phyloP scores from a whole-genome alignment of 2,888 invertebrate genomes.

The Furcula furcula region DNA sequence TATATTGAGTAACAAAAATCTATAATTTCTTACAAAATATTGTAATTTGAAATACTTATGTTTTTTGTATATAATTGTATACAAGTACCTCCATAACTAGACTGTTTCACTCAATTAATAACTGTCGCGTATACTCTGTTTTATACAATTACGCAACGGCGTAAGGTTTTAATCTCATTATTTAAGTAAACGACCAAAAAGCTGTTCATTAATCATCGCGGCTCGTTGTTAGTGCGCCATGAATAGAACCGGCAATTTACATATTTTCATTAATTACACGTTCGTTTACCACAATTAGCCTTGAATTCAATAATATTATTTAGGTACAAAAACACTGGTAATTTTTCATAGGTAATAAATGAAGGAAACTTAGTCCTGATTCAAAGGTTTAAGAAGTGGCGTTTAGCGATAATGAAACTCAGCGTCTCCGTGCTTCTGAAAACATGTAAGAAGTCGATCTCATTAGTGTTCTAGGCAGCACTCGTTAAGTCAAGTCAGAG shows the following conservation, averaged over 20 bases:
- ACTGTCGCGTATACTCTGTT: constrained; percentile 7
- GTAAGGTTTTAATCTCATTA: constrained; percentile 39
- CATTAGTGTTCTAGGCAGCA: too few relatives aligned
- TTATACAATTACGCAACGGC: constrained; percentile 3
- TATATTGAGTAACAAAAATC: too few relatives aligned
- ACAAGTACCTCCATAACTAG: too few relatives aligned
- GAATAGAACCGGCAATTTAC: constrained; percentile 54
- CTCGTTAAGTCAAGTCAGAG: too few relatives aligned
- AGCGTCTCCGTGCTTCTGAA: too few relatives aligned
- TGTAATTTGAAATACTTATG: too few relatives aligned
- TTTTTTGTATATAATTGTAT: too few relatives aligned
- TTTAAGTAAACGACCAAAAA: constrained; percentile 62
- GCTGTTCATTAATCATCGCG: constrained; percentile 66
- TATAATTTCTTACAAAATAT: too few relatives aligned
- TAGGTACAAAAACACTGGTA: constrained; percentile 9
- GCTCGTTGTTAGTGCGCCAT: constrained; percentile 45
- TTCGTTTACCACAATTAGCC: constrained; percentile 35
- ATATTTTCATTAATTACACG: constrained; percentile 62
- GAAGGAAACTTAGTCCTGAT: too few relatives aligned
- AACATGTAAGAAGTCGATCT: too few relatives aligned
- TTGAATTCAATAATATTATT: constrained; percentile 25
- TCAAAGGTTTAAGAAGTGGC: too few relatives aligned
- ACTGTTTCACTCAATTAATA: constrained; percentile 10
- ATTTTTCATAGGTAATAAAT: not conserved
- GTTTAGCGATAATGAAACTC: too few relatives aligned